phyloP scores from a whole-genome alignment of 2,888 invertebrate genomes.

The Crioceris asparagi region DNA sequence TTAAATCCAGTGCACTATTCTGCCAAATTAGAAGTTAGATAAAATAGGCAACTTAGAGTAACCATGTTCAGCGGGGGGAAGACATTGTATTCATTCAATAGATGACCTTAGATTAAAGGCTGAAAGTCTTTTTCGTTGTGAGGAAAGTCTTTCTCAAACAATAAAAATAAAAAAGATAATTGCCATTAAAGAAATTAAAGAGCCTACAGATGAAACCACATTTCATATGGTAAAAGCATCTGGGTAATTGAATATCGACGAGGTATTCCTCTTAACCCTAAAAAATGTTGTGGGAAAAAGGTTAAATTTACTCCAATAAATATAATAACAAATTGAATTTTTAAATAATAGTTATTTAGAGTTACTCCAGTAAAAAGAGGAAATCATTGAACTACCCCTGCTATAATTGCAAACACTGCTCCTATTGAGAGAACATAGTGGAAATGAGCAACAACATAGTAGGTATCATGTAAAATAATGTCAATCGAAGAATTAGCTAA shows the following conservation, averaged over 20 bases:
- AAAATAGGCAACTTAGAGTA: conserved; percentile 49
- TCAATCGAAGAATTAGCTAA: conserved; percentile 68
- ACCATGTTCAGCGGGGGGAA: conserved; percentile 48
- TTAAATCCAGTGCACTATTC: conserved; percentile 55
- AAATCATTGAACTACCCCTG: conserved; percentile 61
- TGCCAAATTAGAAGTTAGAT: conserved; percentile 53
- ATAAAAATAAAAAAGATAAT: conserved; percentile 42
- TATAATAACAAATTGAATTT: too few relatives aligned
- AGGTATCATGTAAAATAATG: conserved; percentile 72
- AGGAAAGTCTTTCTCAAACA: not conserved
- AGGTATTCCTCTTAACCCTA: conserved; percentile 60
- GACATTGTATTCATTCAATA: conserved; percentile 51
- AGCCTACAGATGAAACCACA: conserved; percentile 52
- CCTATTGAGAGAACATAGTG: conserved; percentile 74
- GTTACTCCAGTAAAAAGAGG: conserved; percentile 67
- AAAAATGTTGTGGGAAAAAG: conserved; percentile 71
- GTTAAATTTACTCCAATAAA: too few relatives aligned
- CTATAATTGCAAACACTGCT: conserved; percentile 69
- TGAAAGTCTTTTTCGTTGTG: conserved; percentile 42
- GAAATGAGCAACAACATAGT: conserved; percentile 75
- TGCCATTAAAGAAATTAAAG: too few relatives aligned
- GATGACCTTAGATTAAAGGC: conserved; percentile 43
- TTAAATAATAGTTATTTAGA: conserved; percentile 37
- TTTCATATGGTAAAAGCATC: conserved; percentile 45
- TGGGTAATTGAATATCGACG: conserved; percentile 51